Conservation (phyloP, 2,797 vertebrate species). For the Gambelia wislizenii region DNA sequence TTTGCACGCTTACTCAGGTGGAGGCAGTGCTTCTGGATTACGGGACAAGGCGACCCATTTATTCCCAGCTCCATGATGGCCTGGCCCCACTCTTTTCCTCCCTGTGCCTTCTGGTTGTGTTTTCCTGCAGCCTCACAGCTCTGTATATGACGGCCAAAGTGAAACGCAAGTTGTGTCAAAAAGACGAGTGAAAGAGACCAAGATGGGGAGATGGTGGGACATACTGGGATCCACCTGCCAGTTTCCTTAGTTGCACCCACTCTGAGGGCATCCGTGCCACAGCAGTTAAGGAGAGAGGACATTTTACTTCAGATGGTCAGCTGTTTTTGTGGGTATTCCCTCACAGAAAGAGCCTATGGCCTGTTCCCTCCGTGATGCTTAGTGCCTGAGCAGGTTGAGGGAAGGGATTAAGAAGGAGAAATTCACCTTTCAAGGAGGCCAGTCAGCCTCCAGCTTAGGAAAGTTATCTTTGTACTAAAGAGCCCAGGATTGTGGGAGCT, state of each 20-base stretch:
- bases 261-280: not conserved
- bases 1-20: slow-evolving; percentile 92
- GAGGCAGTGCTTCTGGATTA: slow-evolving; percentile 93
- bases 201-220: not conserved
- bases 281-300: not conserved
- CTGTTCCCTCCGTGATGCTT: not conserved
- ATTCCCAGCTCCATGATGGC: slow-evolving; percentile 86
- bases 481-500: too few species aligned
- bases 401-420: too few species aligned
- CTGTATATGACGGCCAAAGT: slow-evolving; percentile 87
- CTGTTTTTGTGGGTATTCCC: not conserved
- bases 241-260: not conserved
- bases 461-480: too few species aligned
- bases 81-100: slow-evolving; percentile 87
- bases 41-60: slow-evolving; percentile 83
- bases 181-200: slow-evolving; percentile 72
- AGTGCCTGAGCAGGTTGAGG: not conserved
- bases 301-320: not conserved
- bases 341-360: not conserved
- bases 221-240: not conserved
- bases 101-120: slow-evolving; percentile 88
- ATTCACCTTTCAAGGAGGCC: not conserved
- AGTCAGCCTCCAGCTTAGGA: too few species aligned
- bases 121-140: slow-evolving; percentile 89
- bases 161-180: slow-evolving; percentile 80